A percentile compares a stretch with the other conserved stretches of the same genome.
Conservation (phyloP, 1,140 invertebrate species). For the Bombyx mandarina region DNA sequence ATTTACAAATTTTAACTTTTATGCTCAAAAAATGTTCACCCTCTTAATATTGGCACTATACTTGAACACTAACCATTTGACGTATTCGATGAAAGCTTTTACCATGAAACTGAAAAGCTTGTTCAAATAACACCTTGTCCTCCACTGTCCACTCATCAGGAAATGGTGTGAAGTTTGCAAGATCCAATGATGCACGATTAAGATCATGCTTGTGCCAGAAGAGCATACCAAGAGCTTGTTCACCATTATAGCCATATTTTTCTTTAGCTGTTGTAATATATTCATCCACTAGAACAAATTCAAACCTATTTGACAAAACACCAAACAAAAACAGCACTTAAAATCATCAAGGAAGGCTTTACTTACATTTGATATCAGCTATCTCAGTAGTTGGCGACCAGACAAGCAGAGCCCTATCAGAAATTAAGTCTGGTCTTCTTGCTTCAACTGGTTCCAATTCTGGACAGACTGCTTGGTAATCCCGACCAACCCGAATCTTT, state of each 20-base stretch:
- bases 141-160: conserved; percentile 99
- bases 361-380: conserved; percentile 88
- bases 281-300: conserved; percentile 83
- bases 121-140: conserved; percentile 98
- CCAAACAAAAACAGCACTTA: conserved; percentile 4
- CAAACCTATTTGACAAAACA: conserved; percentile 4
- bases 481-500: conserved; percentile 94
- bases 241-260: conserved; percentile 97
- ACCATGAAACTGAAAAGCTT: conserved; percentile 98
- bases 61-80: conserved; percentile 86
- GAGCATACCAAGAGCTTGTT: conserved; percentile 97
- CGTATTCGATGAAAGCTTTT: conserved; percentile 98
- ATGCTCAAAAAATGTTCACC: neutral
- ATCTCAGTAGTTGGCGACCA: conserved; percentile 95
- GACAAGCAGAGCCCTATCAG: conserved; percentile 91
- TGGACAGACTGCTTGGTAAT: conserved; percentile 94
- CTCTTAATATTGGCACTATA: conserved; percentile 7
- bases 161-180: conserved; percentile 97
- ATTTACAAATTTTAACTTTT: conserved; percentile 8
- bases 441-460: conserved; percentile 77
- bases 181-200: conserved; percentile 90
- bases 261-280: conserved; percentile 96
- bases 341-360: neutral
- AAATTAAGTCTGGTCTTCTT: conserved; percentile 74
- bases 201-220: conserved; percentile 99